Percentiles rank a stretch among this genome's conserved stretches.
Conservation (phyloP, 2,888 invertebrate species). For the Mesorhabditis sp. region DNA sequence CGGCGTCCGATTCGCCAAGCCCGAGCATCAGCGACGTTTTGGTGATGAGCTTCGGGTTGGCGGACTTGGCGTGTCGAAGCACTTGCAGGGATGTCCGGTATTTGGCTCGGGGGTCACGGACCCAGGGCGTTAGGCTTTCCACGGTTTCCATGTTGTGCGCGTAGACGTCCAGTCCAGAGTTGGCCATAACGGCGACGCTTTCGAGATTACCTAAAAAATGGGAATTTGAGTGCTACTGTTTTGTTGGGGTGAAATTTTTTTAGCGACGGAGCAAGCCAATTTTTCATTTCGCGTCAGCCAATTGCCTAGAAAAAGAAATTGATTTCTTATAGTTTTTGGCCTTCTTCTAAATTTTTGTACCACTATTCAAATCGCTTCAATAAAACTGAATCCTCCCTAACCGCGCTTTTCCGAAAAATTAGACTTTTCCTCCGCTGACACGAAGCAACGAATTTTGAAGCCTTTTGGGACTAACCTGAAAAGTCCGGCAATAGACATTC, state of each 20-base stretch:
- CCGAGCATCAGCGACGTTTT: conserved; percentile 98
- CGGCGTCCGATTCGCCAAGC: conserved; percentile 79
- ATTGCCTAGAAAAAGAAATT: too few relatives aligned
- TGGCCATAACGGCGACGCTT: neutral
- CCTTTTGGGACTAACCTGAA: conserved; percentile 65
- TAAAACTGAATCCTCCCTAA: too few relatives aligned
- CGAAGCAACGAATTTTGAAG: too few relatives aligned
- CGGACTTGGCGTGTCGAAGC: conserved; percentile 65
- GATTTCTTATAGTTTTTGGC: too few relatives aligned
- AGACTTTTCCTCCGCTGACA: too few relatives aligned
- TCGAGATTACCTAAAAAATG: neutral
- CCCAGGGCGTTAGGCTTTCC: conserved; percentile 61
- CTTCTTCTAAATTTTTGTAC: too few relatives aligned
- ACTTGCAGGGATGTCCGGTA: conserved; percentile 78
- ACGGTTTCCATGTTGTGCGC: conserved; percentile 97
- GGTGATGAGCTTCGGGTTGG: conserved; percentile 79
- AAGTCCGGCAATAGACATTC: conserved; percentile 97
- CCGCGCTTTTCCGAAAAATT: too few relatives aligned
- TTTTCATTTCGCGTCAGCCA: too few relatives aligned
- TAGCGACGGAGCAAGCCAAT: too few relatives aligned
- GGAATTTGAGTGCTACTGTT: neutral
- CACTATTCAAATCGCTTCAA: too few relatives aligned
- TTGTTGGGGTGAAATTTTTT: too few relatives aligned
- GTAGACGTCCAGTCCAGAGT: conserved; percentile 81
- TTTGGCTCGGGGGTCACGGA: conserved; percentile 86